These are phyloP conservation scores for Mamestra configurata DNA, from an alignment of 1,140 invertebrate genomes.

Conservation along the genomic window DNA sequence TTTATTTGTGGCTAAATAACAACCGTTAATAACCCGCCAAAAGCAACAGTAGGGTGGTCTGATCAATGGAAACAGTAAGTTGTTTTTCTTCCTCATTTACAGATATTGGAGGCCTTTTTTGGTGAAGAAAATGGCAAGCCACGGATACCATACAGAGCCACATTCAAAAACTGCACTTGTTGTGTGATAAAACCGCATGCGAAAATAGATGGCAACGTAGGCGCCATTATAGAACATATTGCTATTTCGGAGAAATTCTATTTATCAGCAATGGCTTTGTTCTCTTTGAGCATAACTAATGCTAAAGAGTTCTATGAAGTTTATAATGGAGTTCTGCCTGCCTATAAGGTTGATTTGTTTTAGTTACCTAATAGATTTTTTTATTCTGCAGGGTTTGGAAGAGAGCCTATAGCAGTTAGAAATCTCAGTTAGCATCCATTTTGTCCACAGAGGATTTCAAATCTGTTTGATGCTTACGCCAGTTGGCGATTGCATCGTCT, in stretches of 20 bases:
- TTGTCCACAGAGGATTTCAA: no score
- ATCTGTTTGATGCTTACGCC: no score
- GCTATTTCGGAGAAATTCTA: conserved; percentile 89
- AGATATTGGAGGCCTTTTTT: conserved; percentile 92
- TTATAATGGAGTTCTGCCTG: conserved; percentile 96
- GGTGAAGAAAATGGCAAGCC: conserved; percentile 79
- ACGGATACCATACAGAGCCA: conserved; percentile 88
- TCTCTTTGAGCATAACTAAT: conserved; percentile 92
- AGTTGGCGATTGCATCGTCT: no score
- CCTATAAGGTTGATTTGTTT: conserved; percentile 90
- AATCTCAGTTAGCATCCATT: no score
- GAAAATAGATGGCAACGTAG: conserved; percentile 91
- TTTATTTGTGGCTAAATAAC: no score
- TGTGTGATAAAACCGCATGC: conserved; percentile 98
- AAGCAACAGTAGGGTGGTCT: no score
- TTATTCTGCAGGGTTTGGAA: no score
- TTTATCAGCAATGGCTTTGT: conserved; percentile 88
- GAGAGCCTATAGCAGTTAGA: no score
- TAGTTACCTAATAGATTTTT: background rate
- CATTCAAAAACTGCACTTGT: conserved; percentile 92
- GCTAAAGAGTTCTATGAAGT: conserved; percentile 97
- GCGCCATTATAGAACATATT: conserved; percentile 93
- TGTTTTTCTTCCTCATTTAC: background rate
- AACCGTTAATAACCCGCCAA: no score
- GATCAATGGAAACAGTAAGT: no score